Conservation (phyloP, 2,888 invertebrate genomes). For the Lacanobia wlatinum region DNA sequence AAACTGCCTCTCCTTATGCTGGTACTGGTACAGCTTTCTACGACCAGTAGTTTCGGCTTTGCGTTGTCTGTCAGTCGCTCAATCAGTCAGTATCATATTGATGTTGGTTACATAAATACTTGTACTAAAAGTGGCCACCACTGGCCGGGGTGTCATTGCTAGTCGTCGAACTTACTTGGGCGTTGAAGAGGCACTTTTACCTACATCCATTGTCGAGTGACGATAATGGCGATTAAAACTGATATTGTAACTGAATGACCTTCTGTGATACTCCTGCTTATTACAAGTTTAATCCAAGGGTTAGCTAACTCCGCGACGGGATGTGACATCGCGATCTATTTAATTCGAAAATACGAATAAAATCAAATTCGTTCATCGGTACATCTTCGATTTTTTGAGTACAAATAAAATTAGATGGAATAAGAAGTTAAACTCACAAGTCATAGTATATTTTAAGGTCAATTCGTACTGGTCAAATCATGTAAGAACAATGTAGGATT, state of each 20-base stretch:
- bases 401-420: neutral
- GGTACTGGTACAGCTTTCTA: too few species aligned
- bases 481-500: neutral
- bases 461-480: neutral
- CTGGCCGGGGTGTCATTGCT: too few species aligned
- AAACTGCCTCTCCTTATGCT: too few species aligned
- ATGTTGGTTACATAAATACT: too few species aligned
- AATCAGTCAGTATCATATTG: too few species aligned
- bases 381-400: neutral
- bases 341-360: too few species aligned
- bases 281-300: slow-evolving; percentile 1
- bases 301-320: neutral
- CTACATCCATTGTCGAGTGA: neutral
- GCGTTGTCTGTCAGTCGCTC: too few species aligned
- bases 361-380: too few species aligned
- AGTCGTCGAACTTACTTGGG: neutral
- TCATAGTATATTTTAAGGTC: neutral
- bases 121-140: neutral
- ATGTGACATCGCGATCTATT: neutral
- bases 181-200: neutral
- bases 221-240: neutral
- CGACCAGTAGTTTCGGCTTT: too few species aligned
- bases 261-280: neutral
- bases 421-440: neutral
- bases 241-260: neutral